Conservation (phyloP, 2,797 vertebrate species). For the Malurus leucopterus region DNA sequence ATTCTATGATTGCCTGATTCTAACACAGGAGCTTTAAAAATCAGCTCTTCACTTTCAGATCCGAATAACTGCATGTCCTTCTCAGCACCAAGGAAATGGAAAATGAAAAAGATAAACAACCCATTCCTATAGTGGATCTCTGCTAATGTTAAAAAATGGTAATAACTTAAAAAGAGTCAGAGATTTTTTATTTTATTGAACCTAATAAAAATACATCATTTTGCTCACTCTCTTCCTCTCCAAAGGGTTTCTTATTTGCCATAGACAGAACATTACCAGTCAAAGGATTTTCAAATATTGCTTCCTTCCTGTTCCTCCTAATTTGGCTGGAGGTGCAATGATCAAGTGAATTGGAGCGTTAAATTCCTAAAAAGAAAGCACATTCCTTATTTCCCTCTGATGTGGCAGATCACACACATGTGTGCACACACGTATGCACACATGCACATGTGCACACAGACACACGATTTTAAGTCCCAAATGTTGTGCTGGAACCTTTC, state of each 20-base stretch:
- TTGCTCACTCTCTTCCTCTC: not conserved
- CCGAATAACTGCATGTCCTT: not conserved
- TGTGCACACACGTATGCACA: not conserved
- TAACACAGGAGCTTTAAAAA: not conserved
- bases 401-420: not conserved
- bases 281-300: not conserved
- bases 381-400: not conserved
- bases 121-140: not conserved
- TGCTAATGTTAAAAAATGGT: not conserved
- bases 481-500: constrained; percentile 57
- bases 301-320: not conserved
- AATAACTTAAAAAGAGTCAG: not conserved
- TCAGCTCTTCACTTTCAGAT: not conserved
- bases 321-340: not conserved
- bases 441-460: not conserved
- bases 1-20: not conserved
- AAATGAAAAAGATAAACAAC: not conserved
- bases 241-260: not conserved
- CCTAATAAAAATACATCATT: not conserved
- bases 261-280: not conserved
- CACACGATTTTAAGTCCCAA: constrained; percentile 28
- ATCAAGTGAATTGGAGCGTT: not conserved
- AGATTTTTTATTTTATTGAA: not conserved
- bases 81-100: not conserved
- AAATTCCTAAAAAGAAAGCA: not conserved